A percentile compares a stretch with the other conserved stretches of the same genome.
Evolutionary conservation across 2,113 vertebrate species (phyloP).

Genomic region (Cromileptes altivelis): DNA sequence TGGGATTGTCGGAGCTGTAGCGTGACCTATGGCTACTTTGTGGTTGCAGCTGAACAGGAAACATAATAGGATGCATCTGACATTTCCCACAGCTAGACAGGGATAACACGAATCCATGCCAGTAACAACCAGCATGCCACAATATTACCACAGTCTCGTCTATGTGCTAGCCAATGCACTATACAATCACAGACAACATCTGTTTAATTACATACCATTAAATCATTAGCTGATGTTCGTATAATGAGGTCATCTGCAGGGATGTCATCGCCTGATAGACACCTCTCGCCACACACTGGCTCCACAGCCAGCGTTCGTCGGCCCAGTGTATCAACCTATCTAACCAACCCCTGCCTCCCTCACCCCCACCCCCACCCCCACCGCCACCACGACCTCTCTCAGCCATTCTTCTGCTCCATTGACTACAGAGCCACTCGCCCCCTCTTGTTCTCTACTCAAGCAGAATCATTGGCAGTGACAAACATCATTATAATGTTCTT

Average conservation of each 20-base stretch:
- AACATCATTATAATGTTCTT: conserved; percentile 77
- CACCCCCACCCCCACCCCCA: neutral
- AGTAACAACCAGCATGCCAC: conserved; percentile 15
- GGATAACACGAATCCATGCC: neutral
- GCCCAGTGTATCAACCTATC: conserved; percentile 17
- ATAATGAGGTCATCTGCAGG: conserved; percentile 40
- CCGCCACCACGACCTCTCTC: conserved; percentile 50
- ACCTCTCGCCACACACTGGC: conserved; percentile 7
- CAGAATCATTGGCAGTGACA: conserved; percentile 77
- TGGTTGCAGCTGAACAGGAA: conserved; percentile 23
- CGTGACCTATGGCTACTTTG: conserved; percentile 7
- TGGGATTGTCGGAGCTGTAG: neutral
- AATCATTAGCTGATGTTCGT: conserved; percentile 43
- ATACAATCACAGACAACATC: conserved; percentile 47
- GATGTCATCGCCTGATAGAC: neutral
- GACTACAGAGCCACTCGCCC: conserved; percentile 57
- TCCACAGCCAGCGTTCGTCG: neutral
- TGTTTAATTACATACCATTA: conserved; percentile 46
- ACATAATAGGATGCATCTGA: conserved; percentile 15
- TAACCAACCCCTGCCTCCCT: neutral
- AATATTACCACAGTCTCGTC: neutral
- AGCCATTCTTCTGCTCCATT: conserved; percentile 78
- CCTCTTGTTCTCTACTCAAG: conserved; percentile 74
- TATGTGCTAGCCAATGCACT: neutral
- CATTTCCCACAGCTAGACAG: neutral